Conservation (phyloP, 2,888 invertebrate species). For the Habrosyne pyritoides region DNA sequence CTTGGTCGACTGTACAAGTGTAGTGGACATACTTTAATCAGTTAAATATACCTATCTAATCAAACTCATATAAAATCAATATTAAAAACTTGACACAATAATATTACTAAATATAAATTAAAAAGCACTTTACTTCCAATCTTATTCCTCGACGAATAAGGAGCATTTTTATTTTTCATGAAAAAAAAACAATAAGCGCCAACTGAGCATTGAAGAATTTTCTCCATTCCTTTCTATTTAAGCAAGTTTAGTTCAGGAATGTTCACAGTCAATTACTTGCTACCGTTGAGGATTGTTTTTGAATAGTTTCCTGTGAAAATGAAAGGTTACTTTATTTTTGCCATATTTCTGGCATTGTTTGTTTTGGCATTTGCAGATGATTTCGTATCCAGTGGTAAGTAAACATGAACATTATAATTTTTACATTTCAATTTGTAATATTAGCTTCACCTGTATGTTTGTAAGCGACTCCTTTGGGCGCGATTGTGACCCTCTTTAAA, state of each 20-base stretch:
- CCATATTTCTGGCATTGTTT: neutral
- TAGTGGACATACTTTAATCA: neutral
- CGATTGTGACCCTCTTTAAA: too few species aligned
- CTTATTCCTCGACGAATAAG: neutral
- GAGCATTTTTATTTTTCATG: neutral
- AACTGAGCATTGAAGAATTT: neutral
- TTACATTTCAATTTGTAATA: too few species aligned
- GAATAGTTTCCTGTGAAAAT: conserved; percentile 13
- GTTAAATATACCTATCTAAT: neutral
- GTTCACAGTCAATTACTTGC: conserved; percentile 4
- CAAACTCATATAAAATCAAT: neutral
- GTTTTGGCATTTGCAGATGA: neutral
- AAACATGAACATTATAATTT: neutral
- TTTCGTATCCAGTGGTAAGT: conserved; percentile 6
- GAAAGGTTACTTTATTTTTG: neutral
- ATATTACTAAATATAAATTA: too few species aligned
- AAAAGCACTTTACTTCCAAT: neutral
- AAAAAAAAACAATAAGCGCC: neutral
- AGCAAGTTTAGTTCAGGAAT: neutral
- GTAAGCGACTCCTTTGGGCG: too few species aligned
- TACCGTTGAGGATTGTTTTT: neutral
- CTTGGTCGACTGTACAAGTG: too few species aligned
- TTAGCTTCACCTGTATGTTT: too few species aligned
- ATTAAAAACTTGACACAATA: neutral
- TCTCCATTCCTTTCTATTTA: neutral